These are phyloP conservation scores for Mechanitis messenoides DNA, from an alignment of 2,888 invertebrate genomes.

Conservation along the genomic window DNA sequence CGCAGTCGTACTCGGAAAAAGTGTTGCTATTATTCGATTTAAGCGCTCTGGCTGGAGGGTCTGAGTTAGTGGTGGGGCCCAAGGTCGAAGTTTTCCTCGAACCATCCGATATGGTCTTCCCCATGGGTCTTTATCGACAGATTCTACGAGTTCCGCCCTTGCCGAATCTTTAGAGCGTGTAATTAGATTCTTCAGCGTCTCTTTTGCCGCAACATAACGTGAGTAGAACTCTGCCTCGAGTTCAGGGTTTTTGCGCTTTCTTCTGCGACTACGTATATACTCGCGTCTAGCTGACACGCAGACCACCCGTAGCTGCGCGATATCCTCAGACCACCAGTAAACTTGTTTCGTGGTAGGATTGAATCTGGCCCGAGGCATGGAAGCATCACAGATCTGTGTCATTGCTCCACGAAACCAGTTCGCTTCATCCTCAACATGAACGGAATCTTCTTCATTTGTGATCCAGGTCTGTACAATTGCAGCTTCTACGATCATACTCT, in stretches of 20 bases:
- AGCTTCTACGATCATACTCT: constrained; percentile 10
- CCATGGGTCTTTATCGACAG: constrained; percentile 14
- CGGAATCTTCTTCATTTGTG: not conserved
- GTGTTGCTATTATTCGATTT: not conserved
- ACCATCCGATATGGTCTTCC: constrained; percentile 14
- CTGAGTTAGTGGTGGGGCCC: constrained; percentile 12
- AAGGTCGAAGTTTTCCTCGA: constrained; percentile 8
- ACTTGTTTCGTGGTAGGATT: constrained; percentile 4
- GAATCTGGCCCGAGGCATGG: constrained; percentile 14
- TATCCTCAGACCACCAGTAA: constrained; percentile 23
- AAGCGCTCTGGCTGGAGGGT: constrained; percentile 7
- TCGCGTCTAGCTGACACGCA: constrained; percentile 17
- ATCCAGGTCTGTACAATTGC: constrained; percentile 18
- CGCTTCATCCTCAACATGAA: constrained; percentile 14
- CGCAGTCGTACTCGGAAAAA: too few relatives aligned
- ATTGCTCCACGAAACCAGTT: constrained; percentile 14
- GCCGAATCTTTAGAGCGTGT: constrained; percentile 10
- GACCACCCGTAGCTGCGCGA: constrained; percentile 10
- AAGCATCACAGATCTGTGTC: constrained; percentile 21
- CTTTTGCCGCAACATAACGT: constrained; percentile 8
- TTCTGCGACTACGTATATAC: constrained; percentile 12
- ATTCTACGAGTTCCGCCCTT: constrained; percentile 4
- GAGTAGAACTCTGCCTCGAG: constrained; percentile 7
- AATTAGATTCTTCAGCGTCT: constrained; percentile 11
- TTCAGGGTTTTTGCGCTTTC: constrained; percentile 4